A percentile compares a stretch with the other conserved stretches of the same genome.
Conservation (phyloP, 2,888 invertebrate species). For the Cacoxenus indagator region DNA sequence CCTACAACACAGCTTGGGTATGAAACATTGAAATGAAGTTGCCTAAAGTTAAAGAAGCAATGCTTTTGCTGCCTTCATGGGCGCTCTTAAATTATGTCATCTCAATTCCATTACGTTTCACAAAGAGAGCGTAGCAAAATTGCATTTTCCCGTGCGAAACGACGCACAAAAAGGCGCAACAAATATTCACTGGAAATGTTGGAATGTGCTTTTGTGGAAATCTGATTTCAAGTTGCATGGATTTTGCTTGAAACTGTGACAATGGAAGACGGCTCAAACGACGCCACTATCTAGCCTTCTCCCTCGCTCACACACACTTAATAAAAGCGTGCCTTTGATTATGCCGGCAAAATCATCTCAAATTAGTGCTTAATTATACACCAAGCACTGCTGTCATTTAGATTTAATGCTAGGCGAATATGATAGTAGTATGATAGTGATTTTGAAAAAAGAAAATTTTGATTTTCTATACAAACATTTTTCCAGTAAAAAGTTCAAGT, state of each 20-base stretch:
- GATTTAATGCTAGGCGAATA: background rate
- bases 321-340: background rate
- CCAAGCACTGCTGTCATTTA: background rate
- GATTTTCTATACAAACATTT: background rate
- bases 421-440: too few relatives aligned
- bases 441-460: too few relatives aligned
- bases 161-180: background rate
- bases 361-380: background rate
- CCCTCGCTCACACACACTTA: background rate
- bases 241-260: slow-evolving; percentile 45
- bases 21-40: background rate
- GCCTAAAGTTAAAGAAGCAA: slow-evolving; percentile 31
- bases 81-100: slow-evolving; percentile 29
- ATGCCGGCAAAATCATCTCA: background rate
- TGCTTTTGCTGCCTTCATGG: slow-evolving; percentile 32
- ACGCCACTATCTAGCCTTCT: background rate
- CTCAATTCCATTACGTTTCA: too few relatives aligned
- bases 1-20: too few relatives aligned
- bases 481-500: background rate
- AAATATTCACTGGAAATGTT: slow-evolving; percentile 7
- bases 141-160: background rate
- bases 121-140: background rate
- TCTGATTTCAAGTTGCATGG: slow-evolving; percentile 1
- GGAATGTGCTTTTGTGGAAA: background rate
- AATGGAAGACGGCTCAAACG: slow-evolving; percentile 45